Percentiles rank a stretch among this genome's conserved stretches.
phyloP scores from a whole-genome alignment of 2,888 invertebrate genomes.

The Oligia strigilis region DNA sequence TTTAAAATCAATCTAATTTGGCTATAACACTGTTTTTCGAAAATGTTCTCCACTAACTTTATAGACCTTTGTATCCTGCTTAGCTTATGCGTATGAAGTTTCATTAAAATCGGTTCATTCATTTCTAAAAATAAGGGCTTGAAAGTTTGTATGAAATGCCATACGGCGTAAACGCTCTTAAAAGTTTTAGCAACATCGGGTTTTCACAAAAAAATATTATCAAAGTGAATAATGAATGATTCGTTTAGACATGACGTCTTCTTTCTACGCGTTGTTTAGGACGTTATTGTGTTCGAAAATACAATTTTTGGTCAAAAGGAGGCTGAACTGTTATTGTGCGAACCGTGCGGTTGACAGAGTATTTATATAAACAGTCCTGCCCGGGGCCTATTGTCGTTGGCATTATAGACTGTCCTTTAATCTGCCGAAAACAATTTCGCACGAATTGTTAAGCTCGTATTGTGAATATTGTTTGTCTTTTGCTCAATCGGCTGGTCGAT shows the following conservation, averaged over 20 bases:
- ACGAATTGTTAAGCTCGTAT: slow-evolving; percentile 66
- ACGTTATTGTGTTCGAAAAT: slow-evolving; percentile 81
- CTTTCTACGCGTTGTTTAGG: slow-evolving; percentile 71
- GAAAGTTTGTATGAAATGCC: too few relatives aligned
- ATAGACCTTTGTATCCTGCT: too few relatives aligned
- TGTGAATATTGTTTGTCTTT: slow-evolving; percentile 64
- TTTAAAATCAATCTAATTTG: too few relatives aligned
- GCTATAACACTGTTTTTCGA: too few relatives aligned
- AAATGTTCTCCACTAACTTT: too few relatives aligned
- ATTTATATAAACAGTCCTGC: slow-evolving; percentile 81
- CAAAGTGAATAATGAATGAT: slow-evolving; percentile 69
- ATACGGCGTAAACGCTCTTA: too few relatives aligned
- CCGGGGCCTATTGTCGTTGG: slow-evolving; percentile 78
- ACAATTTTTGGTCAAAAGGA: slow-evolving; percentile 83
- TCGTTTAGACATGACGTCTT: slow-evolving; percentile 72
- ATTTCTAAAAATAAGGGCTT: too few relatives aligned
- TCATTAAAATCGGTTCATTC: too few relatives aligned
- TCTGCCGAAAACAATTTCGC: slow-evolving; percentile 80
- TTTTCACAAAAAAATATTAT: slow-evolving; percentile 46
- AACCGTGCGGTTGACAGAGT: slow-evolving; percentile 84
- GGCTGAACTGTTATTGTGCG: slow-evolving; percentile 79
- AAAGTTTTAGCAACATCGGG: slow-evolving; percentile 33
- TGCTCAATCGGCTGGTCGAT: slow-evolving; percentile 58
- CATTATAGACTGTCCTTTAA: slow-evolving; percentile 79
- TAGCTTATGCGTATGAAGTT: too few relatives aligned